Conservation (phyloP, 2,888 invertebrate species). For the Mellilla xanthometata region DNA sequence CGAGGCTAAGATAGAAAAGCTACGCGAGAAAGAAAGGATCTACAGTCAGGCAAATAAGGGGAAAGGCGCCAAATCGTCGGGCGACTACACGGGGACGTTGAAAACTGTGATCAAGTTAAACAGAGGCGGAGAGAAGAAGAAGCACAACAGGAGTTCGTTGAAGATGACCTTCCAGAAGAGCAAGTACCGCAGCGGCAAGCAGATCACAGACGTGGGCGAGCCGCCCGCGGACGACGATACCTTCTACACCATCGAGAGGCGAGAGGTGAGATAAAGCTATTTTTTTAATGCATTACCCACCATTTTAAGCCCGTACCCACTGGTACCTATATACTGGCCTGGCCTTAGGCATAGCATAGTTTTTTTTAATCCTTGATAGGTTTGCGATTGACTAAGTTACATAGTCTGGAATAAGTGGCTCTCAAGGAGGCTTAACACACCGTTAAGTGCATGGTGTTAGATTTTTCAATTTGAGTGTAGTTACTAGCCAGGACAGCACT, state of each 20-base stretch:
- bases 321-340: too few relatives aligned
- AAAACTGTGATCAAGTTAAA: constrained; percentile 93
- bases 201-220: constrained; percentile 65
- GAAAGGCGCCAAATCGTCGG: constrained; percentile 57
- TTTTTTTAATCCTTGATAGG: too few relatives aligned
- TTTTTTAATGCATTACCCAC: too few relatives aligned
- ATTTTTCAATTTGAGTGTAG: too few relatives aligned
- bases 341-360: too few relatives aligned
- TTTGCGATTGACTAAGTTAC: too few relatives aligned
- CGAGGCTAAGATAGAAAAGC: constrained; percentile 83
- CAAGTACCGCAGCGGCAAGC: constrained; percentile 83
- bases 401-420: too few relatives aligned
- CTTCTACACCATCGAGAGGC: constrained; percentile 87
- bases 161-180: constrained; percentile 91
- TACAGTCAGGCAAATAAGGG: constrained; percentile 54
- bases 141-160: constrained; percentile 84
- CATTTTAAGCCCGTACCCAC: too few relatives aligned
- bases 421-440: too few relatives aligned
- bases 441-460: too few relatives aligned
- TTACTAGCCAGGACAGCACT: too few relatives aligned
- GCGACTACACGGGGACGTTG: constrained; percentile 89
- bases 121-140: constrained; percentile 82
- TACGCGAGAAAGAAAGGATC: constrained; percentile 75
- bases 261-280: constrained; percentile 65
- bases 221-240: constrained; percentile 61